Evolutionary conservation across 2,797 vertebrate species (phyloP).

Genomic region (Fratercula arctica): DNA sequence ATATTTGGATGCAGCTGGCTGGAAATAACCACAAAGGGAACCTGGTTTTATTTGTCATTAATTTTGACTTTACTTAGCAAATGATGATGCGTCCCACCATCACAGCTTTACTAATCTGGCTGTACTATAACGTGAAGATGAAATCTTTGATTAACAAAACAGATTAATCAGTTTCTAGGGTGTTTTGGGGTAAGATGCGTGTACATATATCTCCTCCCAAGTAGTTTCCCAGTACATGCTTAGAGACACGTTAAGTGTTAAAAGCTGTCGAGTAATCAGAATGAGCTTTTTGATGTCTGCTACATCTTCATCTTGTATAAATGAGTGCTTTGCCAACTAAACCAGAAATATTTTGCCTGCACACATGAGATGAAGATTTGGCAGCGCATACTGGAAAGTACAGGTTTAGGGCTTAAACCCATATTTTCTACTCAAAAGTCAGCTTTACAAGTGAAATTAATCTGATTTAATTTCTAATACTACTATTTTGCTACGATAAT

Average conservation of each 20-base stretch:
- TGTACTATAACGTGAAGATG: slow-evolving; percentile 63
- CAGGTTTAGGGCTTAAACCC: background rate
- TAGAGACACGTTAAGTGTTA: slow-evolving; percentile 57
- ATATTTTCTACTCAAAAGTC: background rate
- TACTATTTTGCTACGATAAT: background rate
- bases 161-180: slow-evolving; percentile 65
- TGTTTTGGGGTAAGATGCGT: background rate
- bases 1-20: slow-evolving; percentile 77
- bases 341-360: background rate
- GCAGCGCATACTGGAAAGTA: background rate
- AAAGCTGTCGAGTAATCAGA: slow-evolving; percentile 37
- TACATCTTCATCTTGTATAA: slow-evolving; percentile 30
- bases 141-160: slow-evolving; percentile 71
- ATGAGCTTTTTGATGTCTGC: slow-evolving; percentile 44
- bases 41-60: slow-evolving; percentile 78
- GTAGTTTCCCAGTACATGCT: slow-evolving; percentile 51
- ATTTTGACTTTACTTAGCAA: slow-evolving; percentile 77
- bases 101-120: slow-evolving; percentile 61
- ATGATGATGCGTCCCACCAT: slow-evolving; percentile 31
- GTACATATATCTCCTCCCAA: slow-evolving; percentile 45
- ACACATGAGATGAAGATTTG: background rate
- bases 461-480: background rate
- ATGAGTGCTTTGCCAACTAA: slow-evolving; percentile 6
- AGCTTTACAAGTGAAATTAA: background rate
- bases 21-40: slow-evolving; percentile 78